Conservation (phyloP, 1,140 invertebrate genomes). For the Hycleus phaleratus region DNA sequence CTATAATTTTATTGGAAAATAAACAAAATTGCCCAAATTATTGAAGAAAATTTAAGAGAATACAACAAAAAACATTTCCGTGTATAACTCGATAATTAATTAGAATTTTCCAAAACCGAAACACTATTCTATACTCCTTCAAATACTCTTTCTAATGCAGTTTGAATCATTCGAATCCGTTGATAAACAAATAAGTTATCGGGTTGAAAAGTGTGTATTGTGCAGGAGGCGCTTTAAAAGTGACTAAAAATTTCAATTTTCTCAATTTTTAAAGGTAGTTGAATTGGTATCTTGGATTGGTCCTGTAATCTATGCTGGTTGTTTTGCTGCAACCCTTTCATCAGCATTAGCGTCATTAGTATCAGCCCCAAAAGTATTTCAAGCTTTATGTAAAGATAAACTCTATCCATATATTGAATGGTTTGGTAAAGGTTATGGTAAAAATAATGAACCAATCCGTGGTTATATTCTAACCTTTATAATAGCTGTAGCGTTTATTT, state of each 20-base stretch:
- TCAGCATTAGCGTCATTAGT: slow-evolving; percentile 93
- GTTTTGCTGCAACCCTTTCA: slow-evolving; percentile 92
- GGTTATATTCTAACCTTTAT: slow-evolving; percentile 88
- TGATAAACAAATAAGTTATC: no score
- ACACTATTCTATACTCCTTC: no score
- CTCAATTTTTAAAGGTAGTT: slow-evolving; percentile 62
- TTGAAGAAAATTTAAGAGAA: no score
- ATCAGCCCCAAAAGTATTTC: slow-evolving; percentile 89
- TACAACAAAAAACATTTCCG: no score
- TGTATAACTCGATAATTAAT: no score
- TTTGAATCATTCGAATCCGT: no score
- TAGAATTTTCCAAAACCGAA: no score
- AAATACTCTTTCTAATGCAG: no score
- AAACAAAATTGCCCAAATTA: no score
- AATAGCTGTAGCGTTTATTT: slow-evolving; percentile 79
- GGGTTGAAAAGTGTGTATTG: no score
- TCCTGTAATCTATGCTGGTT: slow-evolving; percentile 91
- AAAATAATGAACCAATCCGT: slow-evolving; percentile 83
- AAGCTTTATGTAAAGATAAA: slow-evolving; percentile 93
- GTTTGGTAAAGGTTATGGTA: slow-evolving; percentile 89
- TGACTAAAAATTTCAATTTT: neutral
- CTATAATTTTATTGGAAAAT: no score
- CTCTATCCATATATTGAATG: slow-evolving; percentile 87
- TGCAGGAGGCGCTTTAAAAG: no score
- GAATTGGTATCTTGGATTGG: slow-evolving; percentile 83